These are phyloP conservation scores for Rhagonycha lutea DNA, from an alignment of 2,888 invertebrate genomes.

Conservation along the genomic window DNA sequence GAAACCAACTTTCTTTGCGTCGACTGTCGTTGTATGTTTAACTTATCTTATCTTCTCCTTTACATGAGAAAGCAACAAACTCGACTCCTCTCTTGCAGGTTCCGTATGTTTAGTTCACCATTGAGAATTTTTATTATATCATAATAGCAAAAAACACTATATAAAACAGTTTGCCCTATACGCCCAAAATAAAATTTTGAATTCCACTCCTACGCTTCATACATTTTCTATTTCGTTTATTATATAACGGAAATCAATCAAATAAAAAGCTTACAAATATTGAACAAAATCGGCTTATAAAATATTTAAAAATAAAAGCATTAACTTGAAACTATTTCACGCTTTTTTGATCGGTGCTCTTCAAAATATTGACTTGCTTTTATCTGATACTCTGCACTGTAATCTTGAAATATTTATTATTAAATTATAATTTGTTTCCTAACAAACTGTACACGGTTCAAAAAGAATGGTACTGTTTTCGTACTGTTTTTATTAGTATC, in stretches of 20 bases:
- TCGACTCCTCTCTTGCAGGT: slow-evolving; percentile 23
- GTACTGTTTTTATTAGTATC: neutral
- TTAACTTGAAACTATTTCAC: slow-evolving; percentile 7
- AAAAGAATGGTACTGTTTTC: neutral
- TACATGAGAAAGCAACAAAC: slow-evolving; percentile 32
- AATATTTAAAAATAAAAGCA: slow-evolving; percentile 22
- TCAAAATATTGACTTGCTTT: slow-evolving; percentile 17
- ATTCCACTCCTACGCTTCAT: neutral
- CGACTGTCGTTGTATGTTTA: slow-evolving; percentile 32
- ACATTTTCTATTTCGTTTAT: slow-evolving; percentile 1
- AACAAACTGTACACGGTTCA: neutral
- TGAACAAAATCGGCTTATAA: slow-evolving; percentile 21
- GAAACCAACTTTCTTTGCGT: slow-evolving; percentile 30
- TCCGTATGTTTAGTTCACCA: slow-evolving; percentile 14
- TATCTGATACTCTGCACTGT: neutral
- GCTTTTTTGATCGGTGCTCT: slow-evolving; percentile 6
- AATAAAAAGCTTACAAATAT: slow-evolving; percentile 22
- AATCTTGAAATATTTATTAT: neutral
- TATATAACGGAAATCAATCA: slow-evolving; percentile 17
- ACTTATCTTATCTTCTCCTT: slow-evolving; percentile 35
- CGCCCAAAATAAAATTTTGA: slow-evolving; percentile 19
- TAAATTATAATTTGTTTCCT: neutral
- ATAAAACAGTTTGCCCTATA: slow-evolving; percentile 9
- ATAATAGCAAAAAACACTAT: slow-evolving; percentile 15
- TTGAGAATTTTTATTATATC: slow-evolving; percentile 26